Base-by-base conservation (phyloP, 2,888 invertebrate species). In the Abrostola triplasia region DNA sequence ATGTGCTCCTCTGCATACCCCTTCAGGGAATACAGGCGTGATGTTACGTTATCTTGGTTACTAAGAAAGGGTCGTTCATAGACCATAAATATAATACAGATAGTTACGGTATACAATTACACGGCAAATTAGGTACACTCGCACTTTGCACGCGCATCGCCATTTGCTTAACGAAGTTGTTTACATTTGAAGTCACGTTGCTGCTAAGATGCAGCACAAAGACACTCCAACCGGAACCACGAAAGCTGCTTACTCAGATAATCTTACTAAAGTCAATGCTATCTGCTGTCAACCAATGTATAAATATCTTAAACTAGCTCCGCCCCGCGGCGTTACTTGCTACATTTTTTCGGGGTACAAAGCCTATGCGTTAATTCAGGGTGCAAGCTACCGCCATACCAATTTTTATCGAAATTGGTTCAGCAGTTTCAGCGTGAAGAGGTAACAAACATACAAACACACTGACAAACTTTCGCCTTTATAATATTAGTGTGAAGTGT, bases 121-220 rank as follows among this genome's bases (percentile, higher is more conserved):
- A 59, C 54, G 47, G 49, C 24, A 40, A 62, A 62, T 52, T 49
- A 55, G 38, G 67, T 65, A 67, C 62, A 71, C 49, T 48, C 37
- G 57, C 53, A 70, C 54, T 62, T 67, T 69, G 64, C 84, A 83
- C 80, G 79, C 77, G 82, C 70, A 62, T 68, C 58, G 68, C 56
- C 63, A 73, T 72, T 81, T 59, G 51, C 64, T 47, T 59, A 44
- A 52, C 58, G 76, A 73, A 57, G 68, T 75, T 85, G 86, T 86
- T 86, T 86, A 85, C 76, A 80, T 66, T 81, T 62, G 67, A 65
- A 81, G 83, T 86, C 86, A 85, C 86, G 86, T 85, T 83, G 80
- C 74, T 75, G 74, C 72, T 76, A 76, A 80, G 85, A 86, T 84
- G 83, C 77, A 71, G 66, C 52, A 69, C 64, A 66, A 68, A 67